These are phyloP conservation scores for Hyaena hyaena DNA, from an alignment of 2,113 vertebrate genomes.

Conservation along the genomic window DNA sequence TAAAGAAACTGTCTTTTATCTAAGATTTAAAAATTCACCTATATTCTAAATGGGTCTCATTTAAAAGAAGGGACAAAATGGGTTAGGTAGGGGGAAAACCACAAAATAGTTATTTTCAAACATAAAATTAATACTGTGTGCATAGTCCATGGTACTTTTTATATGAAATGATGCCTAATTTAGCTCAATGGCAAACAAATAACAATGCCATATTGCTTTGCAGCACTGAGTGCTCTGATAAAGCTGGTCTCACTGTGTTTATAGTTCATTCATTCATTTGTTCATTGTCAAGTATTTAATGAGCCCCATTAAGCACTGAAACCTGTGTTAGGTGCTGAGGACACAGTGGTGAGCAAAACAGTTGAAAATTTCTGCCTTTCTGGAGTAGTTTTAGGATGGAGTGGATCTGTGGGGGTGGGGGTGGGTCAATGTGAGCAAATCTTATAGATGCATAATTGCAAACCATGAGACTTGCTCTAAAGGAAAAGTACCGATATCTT, in stretches of 20 bases:
- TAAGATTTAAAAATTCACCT: neutral
- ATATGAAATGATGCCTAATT: neutral
- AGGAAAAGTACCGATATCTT: neutral
- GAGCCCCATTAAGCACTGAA: neutral
- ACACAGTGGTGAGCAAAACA: neutral
- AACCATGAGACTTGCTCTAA: neutral
- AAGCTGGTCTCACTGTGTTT: neutral
- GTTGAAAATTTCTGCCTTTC: neutral
- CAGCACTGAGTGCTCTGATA: neutral
- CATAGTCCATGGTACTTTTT: neutral
- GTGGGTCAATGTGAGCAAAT: neutral
- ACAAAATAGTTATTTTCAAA: conserved; percentile 23
- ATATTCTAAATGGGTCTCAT: neutral
- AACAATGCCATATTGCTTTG: neutral
- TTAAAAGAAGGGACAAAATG: neutral
- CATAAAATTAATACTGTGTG: neutral
- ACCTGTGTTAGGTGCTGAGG: neutral
- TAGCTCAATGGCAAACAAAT: neutral
- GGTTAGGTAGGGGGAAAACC: neutral
- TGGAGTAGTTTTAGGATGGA: neutral
- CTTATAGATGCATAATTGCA: neutral
- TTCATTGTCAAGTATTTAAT: neutral
- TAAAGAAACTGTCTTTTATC: neutral
- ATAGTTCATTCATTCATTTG: neutral
- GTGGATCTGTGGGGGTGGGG: neutral